These are phyloP conservation scores for Cottus gobio DNA, from an alignment of 2,113 vertebrate genomes.

Conservation along the genomic window DNA sequence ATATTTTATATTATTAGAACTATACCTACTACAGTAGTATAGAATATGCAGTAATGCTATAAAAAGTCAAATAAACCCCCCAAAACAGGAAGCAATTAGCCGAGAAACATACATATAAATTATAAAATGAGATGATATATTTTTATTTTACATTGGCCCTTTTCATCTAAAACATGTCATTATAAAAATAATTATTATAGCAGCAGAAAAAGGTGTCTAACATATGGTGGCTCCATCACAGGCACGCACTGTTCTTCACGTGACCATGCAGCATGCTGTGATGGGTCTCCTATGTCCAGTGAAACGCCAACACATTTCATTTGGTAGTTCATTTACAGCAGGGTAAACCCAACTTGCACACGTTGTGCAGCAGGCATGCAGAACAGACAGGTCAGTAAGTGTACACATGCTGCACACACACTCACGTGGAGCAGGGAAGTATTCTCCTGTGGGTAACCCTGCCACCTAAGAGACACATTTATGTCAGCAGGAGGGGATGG, in stretches of 20 bases:
- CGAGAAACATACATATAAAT: too few relatives aligned
- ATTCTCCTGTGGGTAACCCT: conserved; percentile 1
- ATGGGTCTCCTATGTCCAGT: conserved; percentile 25
- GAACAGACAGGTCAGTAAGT: not conserved
- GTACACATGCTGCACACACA: not conserved
- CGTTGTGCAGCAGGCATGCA: not conserved
- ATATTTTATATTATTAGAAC: too few relatives aligned
- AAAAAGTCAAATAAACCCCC: too few relatives aligned
- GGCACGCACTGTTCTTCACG: conserved; percentile 38
- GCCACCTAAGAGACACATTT: conserved; percentile 25
- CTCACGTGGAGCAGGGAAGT: not conserved
- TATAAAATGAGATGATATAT: too few relatives aligned
- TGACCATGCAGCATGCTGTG: not conserved
- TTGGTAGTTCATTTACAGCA: conserved; percentile 5
- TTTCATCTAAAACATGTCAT: too few relatives aligned
- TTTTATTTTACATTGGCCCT: too few relatives aligned
- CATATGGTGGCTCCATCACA: conserved; percentile 6
- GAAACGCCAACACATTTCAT: conserved; percentile 19
- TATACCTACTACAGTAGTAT: too few relatives aligned
- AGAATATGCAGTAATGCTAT: too few relatives aligned
- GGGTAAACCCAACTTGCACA: not conserved
- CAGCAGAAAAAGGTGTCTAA: conserved; percentile 5
- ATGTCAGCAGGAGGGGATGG: conserved; percentile 17
- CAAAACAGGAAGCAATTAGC: too few relatives aligned
- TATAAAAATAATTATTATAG: conserved; percentile 7